Evolutionary conservation across 1,140 invertebrate species (phyloP), one percentile per base, ranked within the genome.

Genomic region (Temnothorax curvispinosus): DNA sequence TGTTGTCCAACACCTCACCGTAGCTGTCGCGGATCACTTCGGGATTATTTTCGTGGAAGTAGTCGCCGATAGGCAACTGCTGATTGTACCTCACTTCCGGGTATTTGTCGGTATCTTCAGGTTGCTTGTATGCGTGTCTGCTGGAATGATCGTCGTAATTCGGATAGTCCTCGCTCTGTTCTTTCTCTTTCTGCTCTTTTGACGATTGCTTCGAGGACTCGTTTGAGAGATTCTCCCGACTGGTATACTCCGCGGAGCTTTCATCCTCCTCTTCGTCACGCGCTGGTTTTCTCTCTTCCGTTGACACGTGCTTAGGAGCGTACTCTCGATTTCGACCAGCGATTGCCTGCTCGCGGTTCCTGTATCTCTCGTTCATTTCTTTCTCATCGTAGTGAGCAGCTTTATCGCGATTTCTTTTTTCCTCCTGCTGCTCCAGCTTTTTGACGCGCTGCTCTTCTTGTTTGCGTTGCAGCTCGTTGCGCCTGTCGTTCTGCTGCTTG

Each of bases 21-120:
- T 94, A 93, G 38, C 92, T 94, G 38, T 94, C 91, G 1, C 90
- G 67, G 15, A 91, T 81, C 8, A 91, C 62, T 21, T 90, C 90
- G 1, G 92, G 85, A 8, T 86, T 67, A 3, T 72, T 75, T 35
- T 85, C 64, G 21, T 90, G 87, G 7, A 90, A 82, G 15, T 92
- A 87, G 0, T 80, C 80, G 8, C 87, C 88, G 18, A 91, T 65
- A 0, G 90, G 90, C 27, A 91, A 15, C 0, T 85, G 84, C 21
- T 80, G 84, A 27, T 86, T 65, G 11, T 81, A 78, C 0, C 50
- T 38, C 21, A 86, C 18, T 47, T 65, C 71, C 1, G 56, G 44
- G 5, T 90, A 88, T 11, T 82, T 91, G 27, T 90, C 52, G 0
- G 71, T 32, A n/a, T 78, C 18, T 5, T 13, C 75, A 18, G 75